Conservation (phyloP, 2,797 vertebrate species). For the Hippopotamyrus pictus region DNA sequence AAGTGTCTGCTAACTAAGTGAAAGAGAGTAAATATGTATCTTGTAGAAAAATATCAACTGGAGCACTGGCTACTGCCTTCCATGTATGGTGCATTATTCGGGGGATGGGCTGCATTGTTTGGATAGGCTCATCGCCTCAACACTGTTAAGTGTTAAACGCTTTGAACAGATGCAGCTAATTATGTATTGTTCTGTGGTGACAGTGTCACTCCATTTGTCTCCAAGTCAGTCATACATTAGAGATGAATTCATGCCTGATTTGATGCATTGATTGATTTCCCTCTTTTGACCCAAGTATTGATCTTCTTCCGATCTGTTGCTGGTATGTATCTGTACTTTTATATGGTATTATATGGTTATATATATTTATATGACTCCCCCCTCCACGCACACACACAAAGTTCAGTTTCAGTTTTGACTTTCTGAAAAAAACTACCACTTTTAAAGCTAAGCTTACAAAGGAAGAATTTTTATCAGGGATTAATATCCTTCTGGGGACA, state of each 20-base stretch:
- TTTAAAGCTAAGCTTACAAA: neutral
- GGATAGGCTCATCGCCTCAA: neutral
- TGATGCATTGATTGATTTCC: neutral
- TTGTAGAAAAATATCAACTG: neutral
- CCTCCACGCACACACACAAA: neutral
- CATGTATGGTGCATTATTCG: neutral
- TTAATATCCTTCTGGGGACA: neutral
- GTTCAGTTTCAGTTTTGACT: neutral
- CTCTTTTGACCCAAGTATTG: neutral
- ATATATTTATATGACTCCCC: neutral
- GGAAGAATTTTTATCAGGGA: neutral
- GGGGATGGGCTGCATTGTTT: neutral
- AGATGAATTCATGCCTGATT: neutral
- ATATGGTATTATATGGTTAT: too few relatives aligned
- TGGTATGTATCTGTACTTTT: neutral
- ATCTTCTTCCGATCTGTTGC: neutral
- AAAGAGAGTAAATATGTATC: neutral
- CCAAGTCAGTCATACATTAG: neutral
- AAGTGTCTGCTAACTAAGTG: neutral
- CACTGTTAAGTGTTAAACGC: neutral
- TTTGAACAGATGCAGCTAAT: slow-evolving; percentile 1
- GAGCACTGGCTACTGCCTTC: neutral
- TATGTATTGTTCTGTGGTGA: neutral
- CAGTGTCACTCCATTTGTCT: neutral
- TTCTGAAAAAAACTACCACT: neutral